Conservation (phyloP, 2,113 vertebrate species). For the Rousettus leschenaultii region DNA sequence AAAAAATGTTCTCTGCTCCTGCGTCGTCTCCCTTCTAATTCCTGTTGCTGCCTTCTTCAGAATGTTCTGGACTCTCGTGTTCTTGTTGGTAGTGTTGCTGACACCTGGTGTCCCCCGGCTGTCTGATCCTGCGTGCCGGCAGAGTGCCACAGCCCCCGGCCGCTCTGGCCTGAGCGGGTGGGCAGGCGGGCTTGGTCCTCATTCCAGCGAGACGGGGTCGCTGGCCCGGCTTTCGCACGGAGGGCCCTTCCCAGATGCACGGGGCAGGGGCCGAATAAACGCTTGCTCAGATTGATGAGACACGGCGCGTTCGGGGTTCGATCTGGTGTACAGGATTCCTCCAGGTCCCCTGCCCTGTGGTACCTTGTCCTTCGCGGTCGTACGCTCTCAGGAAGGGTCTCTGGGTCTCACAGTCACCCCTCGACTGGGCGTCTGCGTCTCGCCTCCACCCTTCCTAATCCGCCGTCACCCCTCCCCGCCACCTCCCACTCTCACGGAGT, state of each 20-base stretch:
- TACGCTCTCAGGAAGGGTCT: not conserved
- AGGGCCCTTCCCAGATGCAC: not conserved
- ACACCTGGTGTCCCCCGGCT: not conserved
- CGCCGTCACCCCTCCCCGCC: not conserved
- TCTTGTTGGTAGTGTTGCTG: not conserved
- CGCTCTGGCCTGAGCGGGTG: not conserved
- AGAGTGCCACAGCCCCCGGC: not conserved
- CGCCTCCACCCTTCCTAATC: not conserved
- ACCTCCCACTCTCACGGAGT: not conserved
- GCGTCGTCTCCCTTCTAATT: not conserved
- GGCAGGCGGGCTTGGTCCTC: not conserved
- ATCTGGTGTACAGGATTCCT: not conserved
- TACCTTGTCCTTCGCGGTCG: not conserved
- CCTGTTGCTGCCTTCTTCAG: not conserved
- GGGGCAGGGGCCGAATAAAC: not conserved
- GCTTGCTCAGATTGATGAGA: not conserved
- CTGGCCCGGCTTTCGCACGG: not conserved
- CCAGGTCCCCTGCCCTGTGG: too few relatives aligned
- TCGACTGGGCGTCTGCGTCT: not conserved
- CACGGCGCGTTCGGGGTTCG: accelerated
- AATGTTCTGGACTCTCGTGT: not conserved
- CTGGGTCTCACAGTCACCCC: not conserved
- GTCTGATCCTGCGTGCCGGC: not conserved
- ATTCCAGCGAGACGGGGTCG: not conserved
- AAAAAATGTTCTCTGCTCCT: not conserved